A percentile compares a stretch with the other conserved stretches of the same genome.
Conservation (phyloP, 1,140 invertebrate species). For the Drosophila kepulauana region DNA sequence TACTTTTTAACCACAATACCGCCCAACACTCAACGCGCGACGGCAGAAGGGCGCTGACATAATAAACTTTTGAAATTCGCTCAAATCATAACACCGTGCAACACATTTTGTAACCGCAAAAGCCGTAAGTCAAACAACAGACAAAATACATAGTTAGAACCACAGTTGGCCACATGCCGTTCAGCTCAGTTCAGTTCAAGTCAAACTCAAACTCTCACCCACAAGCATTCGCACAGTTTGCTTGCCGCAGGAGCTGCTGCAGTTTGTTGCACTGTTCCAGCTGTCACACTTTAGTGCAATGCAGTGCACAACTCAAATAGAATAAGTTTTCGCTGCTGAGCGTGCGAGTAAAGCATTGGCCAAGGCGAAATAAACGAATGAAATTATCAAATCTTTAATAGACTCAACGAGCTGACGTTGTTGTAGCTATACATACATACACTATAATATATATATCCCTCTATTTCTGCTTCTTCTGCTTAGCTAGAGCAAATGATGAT, state of each 20-base stretch:
- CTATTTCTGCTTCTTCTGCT: neutral
- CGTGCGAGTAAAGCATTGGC: slow-evolving; percentile 16
- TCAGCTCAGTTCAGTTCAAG: neutral
- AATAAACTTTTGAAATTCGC: slow-evolving; percentile 71
- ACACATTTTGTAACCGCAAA: slow-evolving; percentile 71
- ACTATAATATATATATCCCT: neutral
- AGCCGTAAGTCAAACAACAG: slow-evolving; percentile 78
- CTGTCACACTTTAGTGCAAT: too few species aligned
- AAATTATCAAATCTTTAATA: slow-evolving; percentile 83
- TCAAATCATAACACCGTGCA: slow-evolving; percentile 74
- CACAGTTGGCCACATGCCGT: slow-evolving; percentile 12
- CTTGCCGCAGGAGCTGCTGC: slow-evolving; percentile 55
- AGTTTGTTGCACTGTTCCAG: too few species aligned
- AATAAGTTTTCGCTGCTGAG: slow-evolving; percentile 58
- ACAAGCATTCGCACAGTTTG: slow-evolving; percentile 21
- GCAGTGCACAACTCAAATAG: slow-evolving; percentile 66
- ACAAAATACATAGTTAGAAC: slow-evolving; percentile 37
- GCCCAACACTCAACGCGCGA: slow-evolving; percentile 26
- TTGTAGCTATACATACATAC: neutral
- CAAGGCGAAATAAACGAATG: slow-evolving; percentile 51
- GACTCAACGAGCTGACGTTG: slow-evolving; percentile 51
- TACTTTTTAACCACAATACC: slow-evolving; percentile 66
- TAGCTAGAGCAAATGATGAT: slow-evolving; percentile 55
- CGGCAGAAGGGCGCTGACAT: slow-evolving; percentile 27
- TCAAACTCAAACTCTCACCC: slow-evolving; percentile 15